These are phyloP conservation scores for Meandrusa payeni DNA, from an alignment of 2,888 invertebrate species.

Conservation along the genomic window DNA sequence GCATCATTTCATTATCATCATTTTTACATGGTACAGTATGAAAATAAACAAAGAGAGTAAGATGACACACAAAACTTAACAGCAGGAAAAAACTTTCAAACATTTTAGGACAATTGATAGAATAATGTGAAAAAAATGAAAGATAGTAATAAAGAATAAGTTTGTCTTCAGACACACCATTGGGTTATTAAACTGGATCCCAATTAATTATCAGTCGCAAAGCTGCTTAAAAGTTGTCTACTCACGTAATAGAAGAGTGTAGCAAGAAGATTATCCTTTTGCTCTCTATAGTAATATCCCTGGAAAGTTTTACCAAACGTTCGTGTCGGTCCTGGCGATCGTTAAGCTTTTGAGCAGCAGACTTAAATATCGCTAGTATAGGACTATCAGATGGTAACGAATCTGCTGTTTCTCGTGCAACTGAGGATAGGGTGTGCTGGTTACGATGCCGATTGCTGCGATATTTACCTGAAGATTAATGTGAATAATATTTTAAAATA, in stretches of 20 bases:
- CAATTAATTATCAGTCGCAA: no score
- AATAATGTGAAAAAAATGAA: no score
- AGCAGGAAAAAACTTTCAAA: no score
- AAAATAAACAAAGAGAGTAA: no score
- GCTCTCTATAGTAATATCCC: slow-evolving; percentile 94
- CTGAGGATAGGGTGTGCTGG: slow-evolving; percentile 50
- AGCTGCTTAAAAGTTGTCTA: slow-evolving; percentile 22
- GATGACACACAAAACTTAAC: no score
- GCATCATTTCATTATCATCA: no score
- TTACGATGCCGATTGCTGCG: slow-evolving; percentile 43
- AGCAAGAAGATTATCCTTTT: slow-evolving; percentile 93
- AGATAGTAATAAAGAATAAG: no score
- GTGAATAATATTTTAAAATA: neutral
- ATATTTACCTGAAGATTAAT: slow-evolving; percentile 41
- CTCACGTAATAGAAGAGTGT: slow-evolving; percentile 84
- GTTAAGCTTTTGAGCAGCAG: slow-evolving; percentile 85
- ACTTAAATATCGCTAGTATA: slow-evolving; percentile 82
- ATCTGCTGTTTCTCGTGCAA: slow-evolving; percentile 50
- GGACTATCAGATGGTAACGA: slow-evolving; percentile 64
- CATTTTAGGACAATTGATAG: no score
- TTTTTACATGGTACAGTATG: no score
- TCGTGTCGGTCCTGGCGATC: slow-evolving; percentile 91
- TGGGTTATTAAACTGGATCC: no score
- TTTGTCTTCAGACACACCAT: no score
- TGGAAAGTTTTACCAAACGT: slow-evolving; percentile 88